A percentile compares a stretch with the other conserved stretches of the same genome.
These are phyloP conservation scores for Drosophila rubida DNA, from an alignment of 2,888 invertebrate species.

Conservation along the genomic window DNA sequence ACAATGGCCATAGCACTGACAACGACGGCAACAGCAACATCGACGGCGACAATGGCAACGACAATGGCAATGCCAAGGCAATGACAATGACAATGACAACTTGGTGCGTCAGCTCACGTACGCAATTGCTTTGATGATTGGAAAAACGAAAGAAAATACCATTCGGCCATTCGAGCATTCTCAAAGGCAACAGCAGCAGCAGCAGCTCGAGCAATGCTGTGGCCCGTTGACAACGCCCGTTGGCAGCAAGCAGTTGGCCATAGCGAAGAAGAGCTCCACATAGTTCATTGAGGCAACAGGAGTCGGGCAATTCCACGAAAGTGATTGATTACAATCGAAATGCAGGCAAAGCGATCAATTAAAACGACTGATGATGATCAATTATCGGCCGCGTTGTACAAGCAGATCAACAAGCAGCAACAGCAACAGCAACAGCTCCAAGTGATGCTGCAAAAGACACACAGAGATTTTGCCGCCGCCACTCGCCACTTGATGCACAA, in stretches of 20 bases:
- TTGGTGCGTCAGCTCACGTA: conserved; percentile 69
- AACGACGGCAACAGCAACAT: conserved; percentile 43
- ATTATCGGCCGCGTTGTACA: conserved; percentile 62
- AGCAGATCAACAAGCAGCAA: conserved; percentile 29
- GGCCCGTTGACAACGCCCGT: conserved; percentile 65
- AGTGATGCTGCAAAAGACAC: conserved; percentile 6
- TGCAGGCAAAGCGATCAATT: conserved; percentile 73
- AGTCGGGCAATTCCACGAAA: conserved; percentile 69
- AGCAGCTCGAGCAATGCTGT: conserved; percentile 11
- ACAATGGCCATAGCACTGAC: conserved; percentile 35
- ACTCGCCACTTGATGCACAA: conserved; percentile 13
- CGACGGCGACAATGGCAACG: conserved; percentile 44
- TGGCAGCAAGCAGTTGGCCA: conserved; percentile 6
- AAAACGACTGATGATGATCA: conserved; percentile 80
- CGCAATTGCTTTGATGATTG: conserved; percentile 77
- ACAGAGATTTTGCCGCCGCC: conserved; percentile 1
- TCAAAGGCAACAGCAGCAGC: conserved; percentile 27
- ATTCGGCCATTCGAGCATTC: conserved; percentile 35
- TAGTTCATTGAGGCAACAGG: conserved; percentile 57
- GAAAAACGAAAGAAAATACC: conserved; percentile 58
- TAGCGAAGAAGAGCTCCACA: conserved; percentile 50
- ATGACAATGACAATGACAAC: conserved; percentile 45
- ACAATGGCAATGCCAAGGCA: conserved; percentile 14
- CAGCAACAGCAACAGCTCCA: neutral
- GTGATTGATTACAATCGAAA: conserved; percentile 80